Conservation (phyloP, 2,113 vertebrate species). For the Azemiops feae region DNA sequence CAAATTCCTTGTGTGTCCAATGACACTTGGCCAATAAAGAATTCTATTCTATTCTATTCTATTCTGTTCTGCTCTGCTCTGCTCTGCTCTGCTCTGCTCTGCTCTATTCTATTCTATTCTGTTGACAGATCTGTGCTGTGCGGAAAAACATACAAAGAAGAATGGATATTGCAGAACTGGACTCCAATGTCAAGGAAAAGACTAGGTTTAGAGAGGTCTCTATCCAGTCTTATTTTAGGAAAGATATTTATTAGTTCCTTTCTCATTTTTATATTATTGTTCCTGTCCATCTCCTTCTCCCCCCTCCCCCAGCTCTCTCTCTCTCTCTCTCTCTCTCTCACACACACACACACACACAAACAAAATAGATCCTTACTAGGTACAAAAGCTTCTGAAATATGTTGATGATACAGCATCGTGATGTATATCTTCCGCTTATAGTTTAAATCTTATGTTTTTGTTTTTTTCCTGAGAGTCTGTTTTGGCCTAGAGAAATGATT, state of each 20-base stretch:
- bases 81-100: fast-evolving
- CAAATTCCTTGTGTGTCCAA: not conserved
- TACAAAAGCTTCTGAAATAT: not conserved
- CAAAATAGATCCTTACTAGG: not conserved
- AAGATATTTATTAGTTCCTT: not conserved
- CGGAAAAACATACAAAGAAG: not conserved
- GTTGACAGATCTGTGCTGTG: not conserved
- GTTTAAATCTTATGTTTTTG: not conserved
- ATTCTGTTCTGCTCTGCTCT: too few relatives aligned
- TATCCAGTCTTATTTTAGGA: not conserved
- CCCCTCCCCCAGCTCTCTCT: not conserved
- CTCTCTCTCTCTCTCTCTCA: not conserved
- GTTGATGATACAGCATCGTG: not conserved
- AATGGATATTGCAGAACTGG: not conserved
- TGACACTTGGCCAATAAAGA: not conserved
- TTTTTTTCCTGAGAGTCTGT: not conserved
- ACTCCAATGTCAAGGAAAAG: not conserved
- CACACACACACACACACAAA: not conserved
- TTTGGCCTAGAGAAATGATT: not conserved
- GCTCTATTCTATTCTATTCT: too few relatives aligned
- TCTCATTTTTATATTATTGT: not conserved
- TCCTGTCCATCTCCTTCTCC: not conserved
- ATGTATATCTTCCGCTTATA: not conserved
- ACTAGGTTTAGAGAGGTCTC: not conserved
- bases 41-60: not conserved